Percentiles rank a stretch among this genome's conserved stretches.
phyloP scores from a whole-genome alignment of 2,888 invertebrate genomes.

The Petrolisthes manimaculis region DNA sequence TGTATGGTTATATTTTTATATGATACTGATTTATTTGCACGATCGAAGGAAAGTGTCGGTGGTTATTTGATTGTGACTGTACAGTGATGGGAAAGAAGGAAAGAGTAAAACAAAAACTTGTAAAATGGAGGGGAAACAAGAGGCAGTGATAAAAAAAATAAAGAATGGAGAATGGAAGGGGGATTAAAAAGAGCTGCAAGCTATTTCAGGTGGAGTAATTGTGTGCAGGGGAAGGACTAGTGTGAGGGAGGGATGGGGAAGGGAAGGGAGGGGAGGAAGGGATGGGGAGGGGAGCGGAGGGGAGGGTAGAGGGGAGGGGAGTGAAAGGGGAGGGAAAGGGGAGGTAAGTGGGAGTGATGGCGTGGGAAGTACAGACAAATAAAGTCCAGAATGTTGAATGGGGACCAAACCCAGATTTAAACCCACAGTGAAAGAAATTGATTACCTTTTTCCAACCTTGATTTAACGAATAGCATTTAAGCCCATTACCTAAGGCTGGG shows the following conservation, averaged over 20 bases:
- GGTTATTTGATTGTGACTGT: too few species aligned
- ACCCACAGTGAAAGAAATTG: too few species aligned
- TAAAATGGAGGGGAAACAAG: neutral
- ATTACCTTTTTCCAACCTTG: too few species aligned
- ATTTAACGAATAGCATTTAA: too few species aligned
- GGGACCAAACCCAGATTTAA: too few species aligned
- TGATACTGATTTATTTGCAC: too few species aligned
- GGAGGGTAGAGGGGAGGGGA: neutral
- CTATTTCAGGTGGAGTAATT: neutral
- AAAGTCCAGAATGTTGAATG: too few species aligned
- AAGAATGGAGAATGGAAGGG: neutral
- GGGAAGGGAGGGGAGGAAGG: neutral
- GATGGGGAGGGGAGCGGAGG: neutral
- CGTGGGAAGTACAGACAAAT: constrained; percentile 5
- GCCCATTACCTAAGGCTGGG: too few species aligned
- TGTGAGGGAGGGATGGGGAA: neutral
- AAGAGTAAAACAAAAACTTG: neutral
- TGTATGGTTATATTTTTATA: too few species aligned
- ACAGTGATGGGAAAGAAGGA: neutral
- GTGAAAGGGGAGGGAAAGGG: neutral
- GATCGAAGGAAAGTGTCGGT: too few species aligned
- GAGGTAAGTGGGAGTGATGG: constrained; percentile 2
- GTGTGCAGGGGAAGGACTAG: neutral
- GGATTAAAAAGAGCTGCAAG: neutral
- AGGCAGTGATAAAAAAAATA: neutral